Evolutionary conservation across 1,140 invertebrate genomes (phyloP), one percentile per base, ranked within the genome.

Genomic region (Drosophila willistoni): DNA sequence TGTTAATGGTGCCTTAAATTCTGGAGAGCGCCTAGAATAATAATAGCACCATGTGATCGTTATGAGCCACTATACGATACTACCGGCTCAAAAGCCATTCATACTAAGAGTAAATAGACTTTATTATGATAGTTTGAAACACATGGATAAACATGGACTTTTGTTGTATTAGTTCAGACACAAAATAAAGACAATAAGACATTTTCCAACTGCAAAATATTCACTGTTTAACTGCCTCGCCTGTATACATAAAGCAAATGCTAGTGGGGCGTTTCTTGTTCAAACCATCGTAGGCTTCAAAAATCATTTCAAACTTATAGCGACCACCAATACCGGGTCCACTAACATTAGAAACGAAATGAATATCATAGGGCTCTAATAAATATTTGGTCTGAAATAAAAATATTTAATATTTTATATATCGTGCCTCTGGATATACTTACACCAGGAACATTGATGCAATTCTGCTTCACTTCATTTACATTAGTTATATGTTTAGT

Each of bases 391-490:
- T 63, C 61, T 63, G 13, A 19, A 63, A 63, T 29, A 10, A 17
- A 13, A n/a, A 25, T 25, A 25, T 4, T 25, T 29, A 7, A 29
- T 29, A 29, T 29, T 29, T 6, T 3, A 29, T 7, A 29, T 39
- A 0, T 39, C 13, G 36, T 4, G 2, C 12, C 6, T 6, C 6
- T 29, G 29, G 29, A 5, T 12, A 2, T 12, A 56, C 77, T 5
- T 73, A 81, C 79, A 14, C 79, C 79, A 9, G 55, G 70, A 3
- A 36, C 42, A 22, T 12, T 14, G 0, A 74, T 0, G n/a, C 79
- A 82, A 36, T 57, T 70, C 0, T 64, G n/a, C 22, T 33, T 55
- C 0, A 68, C 39, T 9, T 71, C 59, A 1, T 59, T 22, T 1
- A 9, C 7, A 60, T 81, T 81, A 0, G 0, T 55, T 6, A 73